phyloP scores from a whole-genome alignment of 92 coral and sea anemone genomes.

The Paragorgia papillata region DNA sequence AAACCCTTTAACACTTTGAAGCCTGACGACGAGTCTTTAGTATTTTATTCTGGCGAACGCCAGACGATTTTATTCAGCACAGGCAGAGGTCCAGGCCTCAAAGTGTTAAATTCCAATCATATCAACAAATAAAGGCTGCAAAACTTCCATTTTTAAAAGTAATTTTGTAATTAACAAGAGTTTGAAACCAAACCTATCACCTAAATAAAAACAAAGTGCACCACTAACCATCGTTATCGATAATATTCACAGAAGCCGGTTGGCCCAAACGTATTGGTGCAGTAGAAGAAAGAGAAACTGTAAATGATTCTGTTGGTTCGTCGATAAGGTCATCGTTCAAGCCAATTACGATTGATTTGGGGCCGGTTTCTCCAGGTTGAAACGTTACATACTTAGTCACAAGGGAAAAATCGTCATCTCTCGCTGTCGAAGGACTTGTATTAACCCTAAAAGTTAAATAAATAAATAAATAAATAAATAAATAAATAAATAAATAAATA shows the following conservation, averaged over 20 bases:
- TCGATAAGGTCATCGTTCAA: background rate
- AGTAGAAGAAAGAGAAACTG: constrained; percentile 8
- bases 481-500: too few species aligned
- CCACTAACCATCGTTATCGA: constrained; percentile 20
- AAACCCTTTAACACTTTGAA: too few species aligned
- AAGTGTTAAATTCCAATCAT: too few species aligned
- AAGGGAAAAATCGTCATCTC: background rate
- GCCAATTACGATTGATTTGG: background rate
- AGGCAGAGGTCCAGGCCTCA: too few species aligned
- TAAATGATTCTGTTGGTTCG: constrained; percentile 7
- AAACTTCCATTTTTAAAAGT: too few species aligned
- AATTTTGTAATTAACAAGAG: too few species aligned
- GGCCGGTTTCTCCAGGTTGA: constrained; percentile 17
- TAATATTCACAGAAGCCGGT: constrained; percentile 22
- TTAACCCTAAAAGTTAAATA: background rate
- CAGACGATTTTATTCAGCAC: too few species aligned
- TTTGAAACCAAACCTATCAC: too few species aligned
- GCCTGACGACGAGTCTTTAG: too few species aligned
- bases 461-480: background rate
- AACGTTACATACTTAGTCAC: constrained; percentile 2
- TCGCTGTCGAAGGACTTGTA: background rate
- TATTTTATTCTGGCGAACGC: too few species aligned
- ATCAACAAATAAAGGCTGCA: too few species aligned
- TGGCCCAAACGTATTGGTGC: constrained; percentile 1
- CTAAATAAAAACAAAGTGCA: too few species aligned